Conservation (phyloP, 2,113 vertebrate species). For the Garra rufa region DNA sequence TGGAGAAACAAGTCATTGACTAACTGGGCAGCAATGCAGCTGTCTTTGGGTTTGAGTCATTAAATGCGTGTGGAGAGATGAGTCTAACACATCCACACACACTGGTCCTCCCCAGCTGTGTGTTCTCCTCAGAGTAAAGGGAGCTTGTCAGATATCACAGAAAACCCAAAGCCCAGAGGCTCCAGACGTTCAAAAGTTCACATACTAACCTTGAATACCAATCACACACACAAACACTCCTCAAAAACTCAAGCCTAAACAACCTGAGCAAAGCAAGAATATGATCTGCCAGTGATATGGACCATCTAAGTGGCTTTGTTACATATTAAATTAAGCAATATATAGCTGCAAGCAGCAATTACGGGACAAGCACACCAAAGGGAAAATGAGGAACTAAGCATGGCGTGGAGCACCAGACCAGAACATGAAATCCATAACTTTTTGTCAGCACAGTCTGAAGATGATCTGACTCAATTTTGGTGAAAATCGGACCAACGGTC, state of each 20-base stretch:
- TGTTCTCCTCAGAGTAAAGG: neutral
- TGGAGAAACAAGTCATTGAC: neutral
- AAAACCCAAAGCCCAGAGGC: slow-evolving; percentile 12
- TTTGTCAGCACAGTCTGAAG: too few relatives aligned
- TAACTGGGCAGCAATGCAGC: neutral
- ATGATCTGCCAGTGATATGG: neutral
- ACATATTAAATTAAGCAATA: too few relatives aligned
- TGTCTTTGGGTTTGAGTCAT: neutral
- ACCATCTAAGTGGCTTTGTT: too few relatives aligned
- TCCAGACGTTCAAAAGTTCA: slow-evolving; percentile 48
- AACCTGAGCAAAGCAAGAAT: neutral
- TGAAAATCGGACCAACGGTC: too few relatives aligned
- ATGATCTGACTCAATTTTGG: too few relatives aligned
- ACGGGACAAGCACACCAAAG: too few relatives aligned
- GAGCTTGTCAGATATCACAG: slow-evolving; percentile 47
- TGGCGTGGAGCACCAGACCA: too few relatives aligned
- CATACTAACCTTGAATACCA: slow-evolving; percentile 18
- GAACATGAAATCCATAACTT: too few relatives aligned
- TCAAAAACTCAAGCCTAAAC: too few relatives aligned
- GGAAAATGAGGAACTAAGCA: too few relatives aligned
- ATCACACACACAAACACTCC: neutral
- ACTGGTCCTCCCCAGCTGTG: neutral
- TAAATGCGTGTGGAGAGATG: neutral
- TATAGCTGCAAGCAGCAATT: too few relatives aligned
- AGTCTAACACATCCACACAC: neutral